These are phyloP conservation scores for Gracilinanus agilis DNA, from an alignment of 2,113 vertebrate genomes.

Conservation along the genomic window DNA sequence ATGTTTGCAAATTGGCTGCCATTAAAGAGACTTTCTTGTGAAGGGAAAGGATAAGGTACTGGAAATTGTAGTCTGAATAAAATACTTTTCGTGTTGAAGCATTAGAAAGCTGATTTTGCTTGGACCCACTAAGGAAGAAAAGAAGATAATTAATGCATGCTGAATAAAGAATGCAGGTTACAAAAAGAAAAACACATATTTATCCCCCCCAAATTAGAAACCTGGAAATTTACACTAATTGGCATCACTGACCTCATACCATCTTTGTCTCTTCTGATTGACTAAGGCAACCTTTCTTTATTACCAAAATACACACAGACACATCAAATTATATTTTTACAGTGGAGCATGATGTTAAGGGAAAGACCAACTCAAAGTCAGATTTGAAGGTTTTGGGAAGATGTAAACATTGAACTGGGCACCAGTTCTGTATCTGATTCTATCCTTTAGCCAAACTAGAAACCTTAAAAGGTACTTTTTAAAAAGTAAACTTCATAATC, in stretches of 20 bases:
- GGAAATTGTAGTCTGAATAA: constrained; percentile 50
- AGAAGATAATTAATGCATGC: constrained; percentile 23
- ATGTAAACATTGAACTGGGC: background rate
- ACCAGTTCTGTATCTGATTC: constrained; percentile 25
- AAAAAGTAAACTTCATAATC: constrained; percentile 10
- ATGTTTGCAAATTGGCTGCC: constrained; percentile 57
- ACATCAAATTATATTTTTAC: constrained; percentile 52
- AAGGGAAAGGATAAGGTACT: constrained; percentile 52
- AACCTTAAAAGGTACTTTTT: background rate
- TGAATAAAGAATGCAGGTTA: constrained; percentile 54
- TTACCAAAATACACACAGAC: constrained; percentile 32
- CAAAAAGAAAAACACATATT: constrained; percentile 40
- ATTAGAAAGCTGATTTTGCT: constrained; percentile 57
- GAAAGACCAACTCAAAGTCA: background rate
- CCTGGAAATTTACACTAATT: constrained; percentile 56
- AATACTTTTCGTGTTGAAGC: constrained; percentile 32
- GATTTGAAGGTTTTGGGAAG: constrained; percentile 21
- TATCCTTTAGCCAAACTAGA: constrained; percentile 8
- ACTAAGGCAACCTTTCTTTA: constrained; percentile 14
- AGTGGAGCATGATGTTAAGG: constrained; percentile 32
- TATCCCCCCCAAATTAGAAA: constrained; percentile 56
- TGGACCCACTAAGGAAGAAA: constrained; percentile 52
- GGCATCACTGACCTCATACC: constrained; percentile 49
- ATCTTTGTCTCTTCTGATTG: constrained; percentile 62
- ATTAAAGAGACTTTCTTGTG: constrained; percentile 43